phyloP scores from a whole-genome alignment of 2,113 vertebrate species.

The Tamias sibiricus region DNA sequence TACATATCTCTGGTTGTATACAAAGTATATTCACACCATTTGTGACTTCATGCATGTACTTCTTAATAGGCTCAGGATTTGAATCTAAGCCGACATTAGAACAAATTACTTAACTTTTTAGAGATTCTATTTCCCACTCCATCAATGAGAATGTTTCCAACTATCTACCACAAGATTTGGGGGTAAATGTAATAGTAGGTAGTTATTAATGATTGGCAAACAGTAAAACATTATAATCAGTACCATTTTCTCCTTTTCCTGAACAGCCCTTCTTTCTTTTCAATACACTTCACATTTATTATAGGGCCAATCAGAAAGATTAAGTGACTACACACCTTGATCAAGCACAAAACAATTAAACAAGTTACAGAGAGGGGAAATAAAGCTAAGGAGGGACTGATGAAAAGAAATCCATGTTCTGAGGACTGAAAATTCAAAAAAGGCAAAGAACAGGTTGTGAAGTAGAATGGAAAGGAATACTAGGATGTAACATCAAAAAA shows the following conservation, averaged over 20 bases:
- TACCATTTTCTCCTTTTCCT: background rate
- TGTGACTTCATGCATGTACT: too few species aligned
- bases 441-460: constrained; percentile 15
- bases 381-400: background rate
- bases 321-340: background rate
- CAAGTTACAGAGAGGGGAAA: background rate
- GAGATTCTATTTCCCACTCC: constrained; percentile 20
- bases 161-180: background rate
- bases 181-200: background rate
- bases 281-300: background rate
- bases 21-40: too few species aligned
- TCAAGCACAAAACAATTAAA: constrained; percentile 40
- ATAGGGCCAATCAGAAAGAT: background rate
- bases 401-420: constrained; percentile 16
- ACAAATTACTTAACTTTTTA: constrained; percentile 54
- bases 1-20: too few species aligned
- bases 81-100: constrained; percentile 9
- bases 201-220: background rate
- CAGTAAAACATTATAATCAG: background rate
- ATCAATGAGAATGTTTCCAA: constrained; percentile 1
- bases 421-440: background rate
- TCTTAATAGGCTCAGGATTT: background rate
- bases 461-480: background rate
- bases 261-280: background rate
- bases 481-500: background rate